Base-by-base conservation (phyloP, 2,888 invertebrate species). In the Cremastinae sp. region DNA sequence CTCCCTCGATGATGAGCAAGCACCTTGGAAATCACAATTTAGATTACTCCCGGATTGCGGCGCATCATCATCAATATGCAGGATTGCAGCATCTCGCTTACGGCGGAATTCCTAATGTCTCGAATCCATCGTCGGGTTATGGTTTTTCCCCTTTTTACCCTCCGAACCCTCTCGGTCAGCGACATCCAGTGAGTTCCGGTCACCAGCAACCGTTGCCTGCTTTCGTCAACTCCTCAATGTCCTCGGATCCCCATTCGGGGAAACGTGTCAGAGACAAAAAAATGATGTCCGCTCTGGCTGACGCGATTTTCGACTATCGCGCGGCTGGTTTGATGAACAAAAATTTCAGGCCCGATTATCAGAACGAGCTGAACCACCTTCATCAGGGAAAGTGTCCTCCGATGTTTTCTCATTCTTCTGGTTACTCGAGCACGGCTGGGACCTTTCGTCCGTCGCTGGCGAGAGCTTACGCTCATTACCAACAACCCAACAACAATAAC, bases 141-240 rank as follows among this genome's bases (percentile, higher is more conserved):
- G 84, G 82, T 4, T 85, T 85, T 58, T 80, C 85, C 7, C 79
- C 83, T 55, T 86, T 86, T 37, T 88, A 85, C 70, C 71, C 28
- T 12, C 70, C 41, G 7, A 65, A 18, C 10, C 51, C 59, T 51
- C 20, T 62, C 37, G 10, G 9, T 59, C 18, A 39, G 35, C 59
- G 56, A 16, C 64, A 39, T 39, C 45, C 53, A 0, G 51, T 43
- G 20, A 47, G 35, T 72, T 8, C 49, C 8, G 28, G 20, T 4
- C 43, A 22, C 1, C 74, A 56, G 10, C 62, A 59, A 9, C 8
- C 39, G 1, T 1, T n/a, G n/a, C n/a, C n/a, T n/a, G n/a, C 68
- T 18, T 69, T 66, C 14, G 18, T 53, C 0, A 55, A 59, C 43
- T 69, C 69, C 18, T 16, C 68, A 10, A 28, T 51, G 10, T 16